phyloP scores from a whole-genome alignment of 2,888 invertebrate species.

The Saturnia japonica region DNA sequence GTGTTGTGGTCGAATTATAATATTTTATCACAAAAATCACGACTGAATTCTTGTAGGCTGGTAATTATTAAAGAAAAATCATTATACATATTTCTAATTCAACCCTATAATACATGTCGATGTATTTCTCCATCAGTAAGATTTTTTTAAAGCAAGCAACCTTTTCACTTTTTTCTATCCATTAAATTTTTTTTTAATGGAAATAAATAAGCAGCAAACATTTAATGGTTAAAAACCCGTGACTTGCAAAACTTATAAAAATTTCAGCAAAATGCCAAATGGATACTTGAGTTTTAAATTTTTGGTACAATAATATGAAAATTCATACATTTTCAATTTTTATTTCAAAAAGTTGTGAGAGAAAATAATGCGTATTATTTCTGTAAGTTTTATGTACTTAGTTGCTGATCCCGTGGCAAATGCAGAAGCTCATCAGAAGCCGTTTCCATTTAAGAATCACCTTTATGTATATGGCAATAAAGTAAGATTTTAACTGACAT shows the following conservation, averaged over 20 bases:
- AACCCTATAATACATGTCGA: too few species aligned
- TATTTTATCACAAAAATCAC: neutral
- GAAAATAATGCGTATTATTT: neutral
- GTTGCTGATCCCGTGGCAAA: neutral
- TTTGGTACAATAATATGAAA: neutral
- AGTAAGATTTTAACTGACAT: neutral
- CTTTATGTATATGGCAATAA: neutral
- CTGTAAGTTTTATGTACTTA: neutral
- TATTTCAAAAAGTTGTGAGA: neutral
- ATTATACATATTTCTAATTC: too few species aligned
- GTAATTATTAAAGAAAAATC: neutral
- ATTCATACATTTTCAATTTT: neutral
- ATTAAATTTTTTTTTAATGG: too few species aligned
- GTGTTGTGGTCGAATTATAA: constrained; percentile 19
- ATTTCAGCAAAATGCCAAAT: neutral
- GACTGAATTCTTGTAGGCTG: neutral
- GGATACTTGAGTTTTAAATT: neutral
- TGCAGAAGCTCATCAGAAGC: neutral
- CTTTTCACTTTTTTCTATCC: too few species aligned
- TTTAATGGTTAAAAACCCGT: too few species aligned
- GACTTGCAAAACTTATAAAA: neutral
- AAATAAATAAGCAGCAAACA: too few species aligned
- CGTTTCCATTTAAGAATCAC: neutral
- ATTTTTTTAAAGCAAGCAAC: too few species aligned
- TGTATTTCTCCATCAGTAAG: too few species aligned